Percentiles rank a stretch among this genome's conserved stretches.
Conservation (phyloP, 1,140 invertebrate species). For the Ceratitis capitata region DNA sequence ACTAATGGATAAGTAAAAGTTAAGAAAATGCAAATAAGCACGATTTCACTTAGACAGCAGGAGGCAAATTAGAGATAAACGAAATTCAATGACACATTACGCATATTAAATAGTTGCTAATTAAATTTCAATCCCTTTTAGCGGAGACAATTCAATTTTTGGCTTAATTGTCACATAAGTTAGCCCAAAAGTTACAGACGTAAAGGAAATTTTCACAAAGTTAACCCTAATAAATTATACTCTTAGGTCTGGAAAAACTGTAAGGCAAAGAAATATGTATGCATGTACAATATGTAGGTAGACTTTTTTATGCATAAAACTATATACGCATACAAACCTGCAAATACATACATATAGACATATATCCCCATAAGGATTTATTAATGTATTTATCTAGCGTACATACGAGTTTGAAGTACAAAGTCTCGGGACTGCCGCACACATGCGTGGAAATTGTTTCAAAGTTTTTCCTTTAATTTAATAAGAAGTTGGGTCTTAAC, state of each 20-base stretch:
- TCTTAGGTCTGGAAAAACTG: background rate
- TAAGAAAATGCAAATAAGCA: background rate
- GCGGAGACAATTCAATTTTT: background rate
- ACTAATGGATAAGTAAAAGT: background rate
- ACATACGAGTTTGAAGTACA: background rate
- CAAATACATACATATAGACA: background rate
- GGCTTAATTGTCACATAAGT: background rate
- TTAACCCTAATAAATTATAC: conserved; percentile 6
- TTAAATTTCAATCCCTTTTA: background rate
- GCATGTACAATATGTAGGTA: background rate
- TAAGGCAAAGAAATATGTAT: background rate
- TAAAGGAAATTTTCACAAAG: background rate
- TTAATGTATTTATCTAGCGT: background rate
- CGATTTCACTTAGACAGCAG: background rate
- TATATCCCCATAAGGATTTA: background rate
- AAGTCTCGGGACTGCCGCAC: background rate
- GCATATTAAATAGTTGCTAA: background rate
- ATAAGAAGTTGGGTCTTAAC: background rate
- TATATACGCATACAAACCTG: background rate
- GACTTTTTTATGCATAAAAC: background rate
- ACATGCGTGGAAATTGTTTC: background rate
- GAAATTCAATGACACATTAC: background rate
- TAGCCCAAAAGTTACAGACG: conserved; percentile 10
- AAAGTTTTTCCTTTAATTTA: background rate
- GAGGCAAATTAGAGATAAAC: background rate